These are phyloP conservation scores for Plestiodon gilberti DNA, from an alignment of 2,113 vertebrate species.

Conservation along the genomic window DNA sequence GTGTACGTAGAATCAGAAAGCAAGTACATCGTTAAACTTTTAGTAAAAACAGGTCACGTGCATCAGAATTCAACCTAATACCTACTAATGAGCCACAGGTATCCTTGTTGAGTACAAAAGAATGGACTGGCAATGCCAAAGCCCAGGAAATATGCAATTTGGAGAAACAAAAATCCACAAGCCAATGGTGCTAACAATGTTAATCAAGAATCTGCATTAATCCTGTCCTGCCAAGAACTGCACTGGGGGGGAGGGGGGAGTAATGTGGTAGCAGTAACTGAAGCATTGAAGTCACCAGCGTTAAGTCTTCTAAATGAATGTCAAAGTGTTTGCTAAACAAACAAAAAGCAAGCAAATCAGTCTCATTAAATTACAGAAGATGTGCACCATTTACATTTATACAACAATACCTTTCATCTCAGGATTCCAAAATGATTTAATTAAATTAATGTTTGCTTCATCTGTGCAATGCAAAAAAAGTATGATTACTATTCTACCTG, in stretches of 20 bases:
- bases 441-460: neutral
- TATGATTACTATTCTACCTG: neutral
- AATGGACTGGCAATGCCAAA: neutral
- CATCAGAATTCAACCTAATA: conserved; percentile 6
- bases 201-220: neutral
- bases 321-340: neutral
- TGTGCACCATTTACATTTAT: neutral
- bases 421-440: neutral
- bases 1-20: neutral
- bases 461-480: neutral
- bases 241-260: neutral
- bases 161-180: conserved; percentile 22
- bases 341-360: neutral
- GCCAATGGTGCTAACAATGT: conserved; percentile 20
- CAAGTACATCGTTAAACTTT: neutral
- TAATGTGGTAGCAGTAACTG: neutral
- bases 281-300: neutral
- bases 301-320: neutral
- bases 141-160: conserved; percentile 8
- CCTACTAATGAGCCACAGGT: neutral
- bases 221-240: conserved; percentile 27
- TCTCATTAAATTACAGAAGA: neutral
- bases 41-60: conserved; percentile 9
- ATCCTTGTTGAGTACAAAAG: conserved; percentile 24
- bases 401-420: neutral